Conservation (phyloP, 37 sponge, comb jelly and placozoan genomes). For the Diacarnus erythraeanus region DNA sequence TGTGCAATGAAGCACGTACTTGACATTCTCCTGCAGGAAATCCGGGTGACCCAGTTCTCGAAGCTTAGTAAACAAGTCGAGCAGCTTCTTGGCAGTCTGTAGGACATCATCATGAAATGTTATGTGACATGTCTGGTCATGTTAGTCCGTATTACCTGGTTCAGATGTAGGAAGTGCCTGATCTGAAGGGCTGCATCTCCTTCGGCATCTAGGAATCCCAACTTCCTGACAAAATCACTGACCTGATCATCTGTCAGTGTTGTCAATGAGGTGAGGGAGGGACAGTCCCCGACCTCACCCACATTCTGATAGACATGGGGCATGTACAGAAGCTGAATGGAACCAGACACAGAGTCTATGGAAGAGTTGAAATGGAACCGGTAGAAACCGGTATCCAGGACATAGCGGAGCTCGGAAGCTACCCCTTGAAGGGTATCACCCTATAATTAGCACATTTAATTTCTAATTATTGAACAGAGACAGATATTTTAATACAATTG, state of each 20-base stretch:
- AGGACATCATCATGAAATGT: background rate
- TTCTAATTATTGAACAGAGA: background rate
- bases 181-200: conserved; percentile 19
- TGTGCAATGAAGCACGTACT: conserved; percentile 6
- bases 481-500: background rate
- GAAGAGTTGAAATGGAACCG: conserved; percentile 42
- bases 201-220: conserved; percentile 76
- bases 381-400: conserved; percentile 65
- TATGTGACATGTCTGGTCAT: background rate
- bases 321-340: conserved; percentile 28
- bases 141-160: conserved; percentile 22
- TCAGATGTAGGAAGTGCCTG: conserved; percentile 49
- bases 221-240: conserved; percentile 76
- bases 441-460: conserved; percentile 35
- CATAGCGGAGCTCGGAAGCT: conserved; percentile 50
- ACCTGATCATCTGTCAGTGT: conserved; percentile 50
- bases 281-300: conserved; percentile 5
- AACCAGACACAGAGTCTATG: background rate
- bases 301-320: conserved; percentile 35
- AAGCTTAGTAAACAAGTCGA: conserved; percentile 36
- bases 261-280: background rate
- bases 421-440: conserved; percentile 85
- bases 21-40: conserved; percentile 13
- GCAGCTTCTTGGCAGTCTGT: conserved; percentile 60
- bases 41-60: conserved; percentile 62